Base-by-base conservation (phyloP, 2,888 invertebrate species). In the Nomada hirtipes region DNA sequence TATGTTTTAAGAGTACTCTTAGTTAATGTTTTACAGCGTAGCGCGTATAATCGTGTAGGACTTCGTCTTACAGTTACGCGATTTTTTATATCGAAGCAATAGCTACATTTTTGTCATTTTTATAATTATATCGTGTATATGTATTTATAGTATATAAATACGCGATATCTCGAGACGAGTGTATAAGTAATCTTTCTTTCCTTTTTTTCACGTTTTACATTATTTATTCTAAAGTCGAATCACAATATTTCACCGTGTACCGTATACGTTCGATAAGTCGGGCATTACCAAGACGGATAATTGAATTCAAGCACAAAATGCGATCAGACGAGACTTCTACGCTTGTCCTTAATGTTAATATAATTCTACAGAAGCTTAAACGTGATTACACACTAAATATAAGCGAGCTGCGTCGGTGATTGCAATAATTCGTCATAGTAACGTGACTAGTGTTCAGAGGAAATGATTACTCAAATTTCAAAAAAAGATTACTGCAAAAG, bases 181-280 rank as follows among this genome's bases (percentile, higher is more conserved):
- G 64, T 76, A 71, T 23, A 77, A 60, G 61, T 71, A 61, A 78
- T 55, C 7, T 18, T 20, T 63, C 13, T 63, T 18, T 29, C 4
- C 9, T 20, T 15, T 15, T 50, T 18, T 18, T 50, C 7, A 36
- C 36, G 36, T 42, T 53, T 73, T 59, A 52, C 23, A 10, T 74
- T 47, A 50, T 50, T 68, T 61, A 77, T 13, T 50, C 73, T 20
- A 86, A 82, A 36, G 72, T 86, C 73, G 79, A 79, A 84, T 86
- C 86, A 86, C 82, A 86, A 82, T 82, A 67, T 71, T 74, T 78
- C 74, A 73, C 47, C 78, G 74, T 71, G 76, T 76, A 86, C 73
- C 70, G 77, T 73, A 63, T 65, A 67, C 76, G 57, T 53, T 74
- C 20, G 36, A 70, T 71, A 57, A 36, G 20, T 75, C 63, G 70